Evolutionary conservation across 2,888 invertebrate genomes (phyloP).

Genomic region (Luffia ferchaultella): DNA sequence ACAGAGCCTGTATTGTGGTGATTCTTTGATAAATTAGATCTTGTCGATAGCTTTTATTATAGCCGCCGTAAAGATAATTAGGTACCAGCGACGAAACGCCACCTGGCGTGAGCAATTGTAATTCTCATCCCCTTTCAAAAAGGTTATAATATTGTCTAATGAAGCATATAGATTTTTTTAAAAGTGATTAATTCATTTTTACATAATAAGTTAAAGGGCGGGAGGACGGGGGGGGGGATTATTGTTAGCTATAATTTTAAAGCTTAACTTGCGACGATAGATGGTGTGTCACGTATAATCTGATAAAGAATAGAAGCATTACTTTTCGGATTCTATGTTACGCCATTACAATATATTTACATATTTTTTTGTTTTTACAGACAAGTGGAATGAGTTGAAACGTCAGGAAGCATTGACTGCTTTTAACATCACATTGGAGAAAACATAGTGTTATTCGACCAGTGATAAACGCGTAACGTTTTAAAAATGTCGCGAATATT

Average conservation of each 20-base stretch:
- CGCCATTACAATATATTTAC: not conserved
- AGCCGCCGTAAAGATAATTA: too few relatives aligned
- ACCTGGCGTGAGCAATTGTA: too few relatives aligned
- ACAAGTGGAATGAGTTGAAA: constrained; percentile 37
- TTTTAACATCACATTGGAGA: not conserved
- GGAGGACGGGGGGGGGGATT: not conserved
- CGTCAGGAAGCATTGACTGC: not conserved
- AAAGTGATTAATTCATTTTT: not conserved
- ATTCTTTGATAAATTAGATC: too few relatives aligned
- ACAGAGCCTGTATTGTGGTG: too few relatives aligned
- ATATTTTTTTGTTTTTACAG: constrained; percentile 30
- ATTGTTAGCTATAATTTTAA: not conserved
- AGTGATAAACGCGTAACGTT: not conserved
- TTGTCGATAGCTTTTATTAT: too few relatives aligned
- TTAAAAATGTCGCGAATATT: constrained; percentile 7
- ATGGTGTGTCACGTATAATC: not conserved
- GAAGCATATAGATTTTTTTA: not conserved
- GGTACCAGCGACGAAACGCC: too few relatives aligned
- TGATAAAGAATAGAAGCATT: not conserved
- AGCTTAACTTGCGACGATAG: not conserved
- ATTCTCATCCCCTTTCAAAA: too few relatives aligned
- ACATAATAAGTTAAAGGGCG: not conserved
- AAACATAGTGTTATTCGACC: not conserved
- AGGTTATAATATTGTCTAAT: not conserved
- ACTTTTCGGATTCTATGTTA: not conserved